A percentile compares a stretch with the other conserved stretches of the same genome.
These are phyloP conservation scores for Formica selysi DNA, from an alignment of 1,140 invertebrate species.

Conservation along the genomic window DNA sequence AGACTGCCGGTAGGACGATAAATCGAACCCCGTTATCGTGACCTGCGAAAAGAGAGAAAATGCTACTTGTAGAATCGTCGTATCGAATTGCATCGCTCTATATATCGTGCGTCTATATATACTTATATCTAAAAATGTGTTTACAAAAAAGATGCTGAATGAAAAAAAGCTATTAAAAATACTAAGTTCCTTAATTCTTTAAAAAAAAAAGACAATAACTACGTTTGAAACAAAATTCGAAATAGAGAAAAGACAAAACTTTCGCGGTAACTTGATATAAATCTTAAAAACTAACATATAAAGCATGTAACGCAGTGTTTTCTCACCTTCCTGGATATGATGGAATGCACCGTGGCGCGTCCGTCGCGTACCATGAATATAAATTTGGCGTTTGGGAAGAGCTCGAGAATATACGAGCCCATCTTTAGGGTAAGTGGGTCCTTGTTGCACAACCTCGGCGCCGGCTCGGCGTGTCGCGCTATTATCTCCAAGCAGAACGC, in stretches of 20 bases:
- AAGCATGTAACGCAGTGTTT: neutral
- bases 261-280: slow-evolving; percentile 3
- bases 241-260: slow-evolving; percentile 8
- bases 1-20: slow-evolving; percentile 97
- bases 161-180: neutral
- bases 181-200: neutral
- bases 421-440: slow-evolving; percentile 99
- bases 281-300: neutral
- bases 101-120: neutral
- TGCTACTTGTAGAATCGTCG: neutral
- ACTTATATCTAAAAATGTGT: neutral
- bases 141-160: too few relatives aligned
- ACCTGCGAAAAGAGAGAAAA: slow-evolving; percentile 88
- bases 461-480: slow-evolving; percentile 97
- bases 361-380: slow-evolving; percentile 99
- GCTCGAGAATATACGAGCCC: slow-evolving; percentile 93
- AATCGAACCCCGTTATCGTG: slow-evolving; percentile 99
- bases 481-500: slow-evolving; percentile 99
- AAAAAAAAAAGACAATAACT: neutral
- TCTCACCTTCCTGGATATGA: slow-evolving; percentile 95
- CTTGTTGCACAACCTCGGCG: slow-evolving; percentile 98
- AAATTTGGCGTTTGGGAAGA: slow-evolving; percentile 96
- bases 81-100: neutral
- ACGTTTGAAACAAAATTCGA: neutral
- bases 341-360: slow-evolving; percentile 98